Conservation (phyloP, 2,797 vertebrate species). For the Oceanodroma leucorhoa region DNA sequence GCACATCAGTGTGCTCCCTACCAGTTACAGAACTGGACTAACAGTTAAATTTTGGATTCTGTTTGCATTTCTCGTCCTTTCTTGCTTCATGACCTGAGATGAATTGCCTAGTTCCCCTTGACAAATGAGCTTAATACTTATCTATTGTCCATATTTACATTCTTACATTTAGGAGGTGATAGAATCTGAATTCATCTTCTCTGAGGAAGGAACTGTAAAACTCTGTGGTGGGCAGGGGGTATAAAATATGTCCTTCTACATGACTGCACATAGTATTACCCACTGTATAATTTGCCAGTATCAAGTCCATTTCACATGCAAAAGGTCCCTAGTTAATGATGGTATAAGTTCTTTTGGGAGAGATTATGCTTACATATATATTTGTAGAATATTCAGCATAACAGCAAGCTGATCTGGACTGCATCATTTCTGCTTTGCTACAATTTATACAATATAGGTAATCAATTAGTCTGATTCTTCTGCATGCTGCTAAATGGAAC, state of each 20-base stretch:
- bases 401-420: neutral
- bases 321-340: conserved; percentile 1
- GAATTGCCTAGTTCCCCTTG: conserved; percentile 2
- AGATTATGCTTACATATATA: conserved; percentile 3
- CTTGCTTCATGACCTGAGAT: conserved; percentile 4
- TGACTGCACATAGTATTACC: conserved; percentile 15
- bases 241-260: conserved; percentile 32
- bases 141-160: conserved; percentile 34
- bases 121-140: conserved; percentile 42
- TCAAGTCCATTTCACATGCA: conserved; percentile 20
- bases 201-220: conserved; percentile 15
- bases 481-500: conserved; percentile 28
- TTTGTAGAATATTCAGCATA: conserved; percentile 3
- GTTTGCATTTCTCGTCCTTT: neutral
- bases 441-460: conserved; percentile 20
- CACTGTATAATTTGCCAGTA: neutral
- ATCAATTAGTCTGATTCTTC: conserved; percentile 47
- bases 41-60: neutral
- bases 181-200: conserved; percentile 22
- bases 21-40: neutral
- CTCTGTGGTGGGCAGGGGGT: neutral
- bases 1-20: neutral
- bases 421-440: neutral
- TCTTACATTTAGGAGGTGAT: conserved; percentile 11
- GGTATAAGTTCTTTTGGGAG: conserved; percentile 1